Evolutionary conservation across 1,140 invertebrate species (phyloP).

Genomic region (Eueides isabella): DNA sequence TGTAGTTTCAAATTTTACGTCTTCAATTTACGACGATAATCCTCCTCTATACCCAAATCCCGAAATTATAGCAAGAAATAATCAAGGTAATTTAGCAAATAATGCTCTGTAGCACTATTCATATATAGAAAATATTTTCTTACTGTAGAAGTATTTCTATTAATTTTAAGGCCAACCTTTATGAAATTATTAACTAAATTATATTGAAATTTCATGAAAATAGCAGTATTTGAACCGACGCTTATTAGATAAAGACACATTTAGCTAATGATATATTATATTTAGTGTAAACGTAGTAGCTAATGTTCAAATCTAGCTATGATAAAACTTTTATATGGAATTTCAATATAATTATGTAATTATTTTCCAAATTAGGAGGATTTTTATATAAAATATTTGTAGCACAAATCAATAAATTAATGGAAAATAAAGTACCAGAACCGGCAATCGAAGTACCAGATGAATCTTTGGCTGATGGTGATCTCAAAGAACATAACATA

Average conservation of each 20-base stretch:
- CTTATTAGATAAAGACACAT: no score
- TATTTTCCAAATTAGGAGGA: conserved; percentile 12
- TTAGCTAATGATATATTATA: no score
- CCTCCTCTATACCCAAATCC: conserved; percentile 76
- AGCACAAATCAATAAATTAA: conserved; percentile 49
- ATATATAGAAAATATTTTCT: neutral
- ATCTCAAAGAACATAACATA: conserved; percentile 76
- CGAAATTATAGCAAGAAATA: conserved; percentile 61
- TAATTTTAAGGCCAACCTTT: neutral
- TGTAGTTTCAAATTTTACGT: conserved; percentile 73
- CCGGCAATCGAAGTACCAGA: conserved; percentile 73
- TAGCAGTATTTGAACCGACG: neutral
- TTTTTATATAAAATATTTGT: conserved; percentile 18
- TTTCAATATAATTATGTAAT: conserved; percentile 10
- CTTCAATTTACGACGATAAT: conserved; percentile 75
- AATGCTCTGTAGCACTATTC: neutral
- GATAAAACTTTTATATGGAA: neutral
- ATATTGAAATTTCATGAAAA: neutral
- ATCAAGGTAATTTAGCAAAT: conserved; percentile 52
- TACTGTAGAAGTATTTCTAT: neutral
- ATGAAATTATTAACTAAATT: neutral
- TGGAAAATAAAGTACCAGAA: conserved; percentile 58
- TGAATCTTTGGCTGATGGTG: conserved; percentile 73
- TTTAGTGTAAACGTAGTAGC: neutral
- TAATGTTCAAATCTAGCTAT: neutral